Percentiles rank a stretch among this genome's conserved stretches.
phyloP scores from a whole-genome alignment of 2,888 invertebrate genomes.

The Luperina testacea region DNA sequence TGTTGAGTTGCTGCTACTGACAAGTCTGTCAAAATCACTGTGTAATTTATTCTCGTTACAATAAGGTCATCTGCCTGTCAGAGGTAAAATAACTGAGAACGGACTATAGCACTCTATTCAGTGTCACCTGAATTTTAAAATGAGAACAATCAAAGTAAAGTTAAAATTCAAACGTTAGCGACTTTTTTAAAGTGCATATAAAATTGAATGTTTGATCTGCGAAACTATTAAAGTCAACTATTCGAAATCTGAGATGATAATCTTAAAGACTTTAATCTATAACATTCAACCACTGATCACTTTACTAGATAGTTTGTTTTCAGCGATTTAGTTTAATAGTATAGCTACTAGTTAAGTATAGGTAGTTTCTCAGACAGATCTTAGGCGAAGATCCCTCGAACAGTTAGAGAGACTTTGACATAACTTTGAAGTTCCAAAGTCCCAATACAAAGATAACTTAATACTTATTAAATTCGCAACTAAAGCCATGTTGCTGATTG shows the following conservation, averaged over 20 bases:
- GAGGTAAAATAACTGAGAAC: no score
- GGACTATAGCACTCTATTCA: no score
- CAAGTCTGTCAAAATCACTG: no score
- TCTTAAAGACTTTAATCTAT: neutral
- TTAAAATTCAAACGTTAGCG: neutral
- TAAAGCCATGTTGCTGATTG: conserved; percentile 66
- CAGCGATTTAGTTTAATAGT: conserved; percentile 23
- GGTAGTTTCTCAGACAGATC: conserved; percentile 52
- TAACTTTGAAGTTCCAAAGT: conserved; percentile 68
- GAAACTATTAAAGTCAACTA: conserved; percentile 5
- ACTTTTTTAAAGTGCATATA: neutral
- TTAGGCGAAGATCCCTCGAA: conserved; percentile 54
- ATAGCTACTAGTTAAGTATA: conserved; percentile 12
- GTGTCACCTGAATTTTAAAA: neutral
- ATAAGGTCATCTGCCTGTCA: no score
- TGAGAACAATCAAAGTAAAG: neutral
- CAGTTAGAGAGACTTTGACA: conserved; percentile 62
- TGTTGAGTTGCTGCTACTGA: no score
- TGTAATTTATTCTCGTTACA: no score
- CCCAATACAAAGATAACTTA: conserved; percentile 69
- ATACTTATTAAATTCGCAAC: conserved; percentile 68
- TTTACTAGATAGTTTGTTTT: conserved; percentile 22
- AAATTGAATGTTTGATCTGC: neutral
- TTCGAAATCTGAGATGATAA: neutral
- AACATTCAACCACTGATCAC: conserved; percentile 1